Percentiles rank a stretch among this genome's conserved stretches.
These are phyloP conservation scores for Branchipolynoe longqiensis DNA, from an alignment of 2,888 invertebrate species.

Conservation along the genomic window DNA sequence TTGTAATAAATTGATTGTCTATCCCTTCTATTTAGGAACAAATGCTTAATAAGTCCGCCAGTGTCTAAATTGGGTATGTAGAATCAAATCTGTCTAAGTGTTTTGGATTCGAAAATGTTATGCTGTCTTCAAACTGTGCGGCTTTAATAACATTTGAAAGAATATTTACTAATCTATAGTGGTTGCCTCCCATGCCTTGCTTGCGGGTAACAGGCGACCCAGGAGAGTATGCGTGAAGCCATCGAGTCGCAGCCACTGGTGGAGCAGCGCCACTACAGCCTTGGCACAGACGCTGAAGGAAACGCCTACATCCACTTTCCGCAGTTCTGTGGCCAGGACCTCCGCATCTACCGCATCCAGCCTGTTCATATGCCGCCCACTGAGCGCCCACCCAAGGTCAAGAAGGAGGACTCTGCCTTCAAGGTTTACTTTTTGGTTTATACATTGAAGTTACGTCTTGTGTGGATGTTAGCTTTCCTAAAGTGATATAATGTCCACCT, in stretches of 20 bases:
- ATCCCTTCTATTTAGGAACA: too few relatives aligned
- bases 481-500: too few relatives aligned
- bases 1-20: too few relatives aligned
- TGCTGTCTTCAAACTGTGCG: too few relatives aligned
- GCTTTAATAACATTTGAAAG: too few relatives aligned
- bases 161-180: too few relatives aligned
- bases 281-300: conserved; percentile 84
- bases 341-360: conserved; percentile 83
- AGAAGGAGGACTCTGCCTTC: background rate
- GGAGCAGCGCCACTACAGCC: conserved; percentile 82
- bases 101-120: too few relatives aligned
- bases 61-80: too few relatives aligned
- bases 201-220: conserved; percentile 83
- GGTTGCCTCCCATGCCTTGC: too few relatives aligned
- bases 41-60: too few relatives aligned
- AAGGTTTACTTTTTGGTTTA: background rate
- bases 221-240: conserved; percentile 84
- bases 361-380: conserved; percentile 73
- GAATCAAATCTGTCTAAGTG: too few relatives aligned
- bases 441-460: background rate
- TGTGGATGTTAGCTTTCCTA: too few relatives aligned
- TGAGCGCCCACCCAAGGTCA: conserved; percentile 55
- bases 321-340: conserved; percentile 84
- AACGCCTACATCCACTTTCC: conserved; percentile 84
- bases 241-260: conserved; percentile 82